phyloP scores from a whole-genome alignment of 2,797 vertebrate genomes.

The Hapalemur alaotrensis region DNA sequence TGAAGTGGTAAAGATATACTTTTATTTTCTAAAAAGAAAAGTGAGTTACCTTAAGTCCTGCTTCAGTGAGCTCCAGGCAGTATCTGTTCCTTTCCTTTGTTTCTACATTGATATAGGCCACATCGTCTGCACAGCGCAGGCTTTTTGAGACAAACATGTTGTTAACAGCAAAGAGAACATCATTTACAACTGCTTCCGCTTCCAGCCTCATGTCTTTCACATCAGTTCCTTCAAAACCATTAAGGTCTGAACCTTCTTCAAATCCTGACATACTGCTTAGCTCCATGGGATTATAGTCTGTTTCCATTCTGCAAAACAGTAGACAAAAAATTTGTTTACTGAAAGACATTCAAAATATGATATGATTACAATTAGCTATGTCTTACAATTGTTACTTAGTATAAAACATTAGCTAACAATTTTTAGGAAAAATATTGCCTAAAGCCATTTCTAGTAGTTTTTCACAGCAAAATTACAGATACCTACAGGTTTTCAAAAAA shows the following conservation, averaged over 20 bases:
- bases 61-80: conserved; percentile 96
- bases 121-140: conserved; percentile 90
- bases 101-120: conserved; percentile 97
- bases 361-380: background rate
- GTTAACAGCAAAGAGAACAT: conserved; percentile 94
- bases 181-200: conserved; percentile 95
- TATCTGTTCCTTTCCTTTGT: conserved; percentile 93
- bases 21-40: background rate
- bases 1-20: background rate
- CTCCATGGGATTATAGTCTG: conserved; percentile 90
- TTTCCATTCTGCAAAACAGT: conserved; percentile 89
- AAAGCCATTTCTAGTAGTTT: background rate
- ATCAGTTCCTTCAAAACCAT: conserved; percentile 87
- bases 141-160: conserved; percentile 95
- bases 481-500: background rate
- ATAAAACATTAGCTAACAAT: background rate
- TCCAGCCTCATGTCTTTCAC: conserved; percentile 97
- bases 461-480: background rate
- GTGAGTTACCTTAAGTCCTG: conserved; percentile 92
- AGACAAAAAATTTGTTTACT: background rate
- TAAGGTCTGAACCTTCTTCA: conserved; percentile 88
- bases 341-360: background rate
- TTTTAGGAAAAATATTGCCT: background rate
- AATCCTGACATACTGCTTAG: conserved; percentile 83
- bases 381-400: background rate